These are phyloP conservation scores for Mycalesis mineus DNA, from an alignment of 2,888 invertebrate species.

Conservation along the genomic window DNA sequence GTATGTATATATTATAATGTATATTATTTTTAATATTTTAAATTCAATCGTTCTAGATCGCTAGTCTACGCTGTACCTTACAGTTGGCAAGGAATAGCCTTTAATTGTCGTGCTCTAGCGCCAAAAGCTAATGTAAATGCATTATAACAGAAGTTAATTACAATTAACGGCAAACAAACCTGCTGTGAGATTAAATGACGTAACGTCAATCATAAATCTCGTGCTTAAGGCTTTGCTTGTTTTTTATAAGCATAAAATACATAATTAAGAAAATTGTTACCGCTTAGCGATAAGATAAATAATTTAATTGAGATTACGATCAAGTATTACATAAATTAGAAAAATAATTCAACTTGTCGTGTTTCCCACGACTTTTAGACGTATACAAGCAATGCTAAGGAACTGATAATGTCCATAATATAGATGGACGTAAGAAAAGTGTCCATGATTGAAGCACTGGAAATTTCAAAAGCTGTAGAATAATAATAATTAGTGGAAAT, in stretches of 20 bases:
- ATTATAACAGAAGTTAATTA: conserved; percentile 23
- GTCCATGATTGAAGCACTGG: too few species aligned
- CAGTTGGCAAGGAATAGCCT: neutral
- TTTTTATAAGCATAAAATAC: conserved; percentile 10
- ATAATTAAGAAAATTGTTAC: conserved; percentile 5
- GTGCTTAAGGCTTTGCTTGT: conserved; percentile 11
- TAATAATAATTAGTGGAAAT: too few species aligned
- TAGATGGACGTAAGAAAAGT: too few species aligned
- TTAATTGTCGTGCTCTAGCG: neutral
- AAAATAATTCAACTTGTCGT: neutral
- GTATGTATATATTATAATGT: too few species aligned
- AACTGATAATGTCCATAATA: too few species aligned
- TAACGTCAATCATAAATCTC: conserved; percentile 22
- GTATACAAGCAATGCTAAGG: neutral
- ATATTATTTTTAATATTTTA: too few species aligned
- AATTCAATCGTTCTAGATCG: neutral
- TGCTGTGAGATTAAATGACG: conserved; percentile 1
- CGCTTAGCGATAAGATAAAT: conserved; percentile 3
- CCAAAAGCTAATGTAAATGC: conserved; percentile 11
- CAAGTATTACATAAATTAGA: neutral
- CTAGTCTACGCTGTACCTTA: neutral
- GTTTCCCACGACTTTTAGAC: neutral
- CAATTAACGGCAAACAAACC: conserved; percentile 10
- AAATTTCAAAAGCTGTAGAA: too few species aligned
- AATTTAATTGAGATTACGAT: neutral